phyloP scores from a whole-genome alignment of 2,113 vertebrate genomes.

The Coptodon rendalli region DNA sequence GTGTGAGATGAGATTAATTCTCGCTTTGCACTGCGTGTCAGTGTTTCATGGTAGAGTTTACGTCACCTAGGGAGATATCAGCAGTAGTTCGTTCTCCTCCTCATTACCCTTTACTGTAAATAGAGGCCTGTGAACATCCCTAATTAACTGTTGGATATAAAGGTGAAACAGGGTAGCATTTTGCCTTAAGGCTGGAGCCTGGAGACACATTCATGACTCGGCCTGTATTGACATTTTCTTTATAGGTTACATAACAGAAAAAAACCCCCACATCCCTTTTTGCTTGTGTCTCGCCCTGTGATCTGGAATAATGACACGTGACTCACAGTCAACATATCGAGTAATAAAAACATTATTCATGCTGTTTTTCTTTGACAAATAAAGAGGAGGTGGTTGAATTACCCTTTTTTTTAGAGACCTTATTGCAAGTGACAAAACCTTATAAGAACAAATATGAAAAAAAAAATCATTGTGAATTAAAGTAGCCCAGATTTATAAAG shows the following conservation, averaged over 20 bases:
- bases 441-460: neutral
- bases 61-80: neutral
- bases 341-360: neutral
- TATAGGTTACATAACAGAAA: neutral
- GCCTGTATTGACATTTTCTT: slow-evolving; percentile 30
- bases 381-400: neutral
- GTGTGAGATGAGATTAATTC: slow-evolving; percentile 3
- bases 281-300: neutral
- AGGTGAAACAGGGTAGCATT: slow-evolving; percentile 36
- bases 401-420: neutral
- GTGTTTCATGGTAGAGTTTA: neutral
- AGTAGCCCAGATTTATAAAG: neutral
- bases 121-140: neutral
- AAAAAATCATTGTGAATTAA: neutral
- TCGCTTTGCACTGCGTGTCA: neutral
- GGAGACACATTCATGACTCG: neutral
- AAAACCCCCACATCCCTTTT: neutral
- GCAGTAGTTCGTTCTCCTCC: neutral
- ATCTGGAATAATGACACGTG: neutral
- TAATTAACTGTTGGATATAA: slow-evolving; percentile 13
- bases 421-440: neutral
- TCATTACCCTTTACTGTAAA: slow-evolving; percentile 20
- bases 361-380: neutral
- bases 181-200: slow-evolving; percentile 11
- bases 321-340: neutral